Conservation (phyloP, 2,797 vertebrate species). For the Cottoperca gobio region DNA sequence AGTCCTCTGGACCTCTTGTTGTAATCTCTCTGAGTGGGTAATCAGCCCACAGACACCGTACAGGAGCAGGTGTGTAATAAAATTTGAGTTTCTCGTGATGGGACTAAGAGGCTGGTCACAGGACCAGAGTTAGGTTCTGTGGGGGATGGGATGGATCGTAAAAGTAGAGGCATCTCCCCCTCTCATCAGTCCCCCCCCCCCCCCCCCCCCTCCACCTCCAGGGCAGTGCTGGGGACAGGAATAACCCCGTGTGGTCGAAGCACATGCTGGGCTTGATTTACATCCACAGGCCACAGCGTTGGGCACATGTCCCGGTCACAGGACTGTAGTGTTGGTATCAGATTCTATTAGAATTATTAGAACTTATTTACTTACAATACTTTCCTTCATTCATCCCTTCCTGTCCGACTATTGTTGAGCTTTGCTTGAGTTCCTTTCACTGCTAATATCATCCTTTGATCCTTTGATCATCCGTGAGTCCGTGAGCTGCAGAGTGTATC, state of each 20-base stretch:
- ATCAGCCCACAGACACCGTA: conserved; percentile 4
- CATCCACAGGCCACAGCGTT: conserved; percentile 35
- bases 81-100: conserved; percentile 13
- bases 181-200: too few relatives aligned
- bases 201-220: conserved; percentile 51
- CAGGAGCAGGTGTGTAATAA: conserved; percentile 29
- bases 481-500: neutral
- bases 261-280: conserved; percentile 75
- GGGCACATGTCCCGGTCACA: conserved; percentile 37
- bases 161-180: conserved; percentile 68
- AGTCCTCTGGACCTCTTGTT: neutral
- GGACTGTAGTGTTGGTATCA: too few relatives aligned
- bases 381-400: neutral
- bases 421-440: neutral
- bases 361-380: too few relatives aligned
- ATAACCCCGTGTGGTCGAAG: conserved; percentile 74
- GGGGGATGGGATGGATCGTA: conserved; percentile 52
- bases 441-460: neutral
- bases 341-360: too few relatives aligned
- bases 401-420: neutral
- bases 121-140: conserved; percentile 35
- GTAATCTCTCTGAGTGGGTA: neutral
- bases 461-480: neutral
- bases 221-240: conserved; percentile 73
- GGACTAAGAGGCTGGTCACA: conserved; percentile 18